Base-by-base conservation (phyloP, 2,888 invertebrate species). In the Disparrhopalites patrizii region DNA sequence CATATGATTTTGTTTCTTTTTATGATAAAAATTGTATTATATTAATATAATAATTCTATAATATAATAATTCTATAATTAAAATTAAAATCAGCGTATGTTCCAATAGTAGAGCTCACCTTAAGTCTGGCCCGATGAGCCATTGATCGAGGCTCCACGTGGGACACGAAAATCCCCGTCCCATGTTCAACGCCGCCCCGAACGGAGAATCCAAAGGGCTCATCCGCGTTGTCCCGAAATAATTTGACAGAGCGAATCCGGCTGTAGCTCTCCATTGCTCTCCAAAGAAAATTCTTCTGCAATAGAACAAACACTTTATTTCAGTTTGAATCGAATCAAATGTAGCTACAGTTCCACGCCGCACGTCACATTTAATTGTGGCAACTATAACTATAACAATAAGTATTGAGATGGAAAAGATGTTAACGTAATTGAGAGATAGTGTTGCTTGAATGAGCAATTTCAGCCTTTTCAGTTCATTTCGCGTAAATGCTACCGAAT, bases 91-190 rank as follows among this genome's bases (percentile, higher is more conserved):
- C n/a, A n/a, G n/a, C n/a, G n/a, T n/a, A n/a, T n/a, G n/a, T n/a
- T n/a, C n/a, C n/a, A n/a, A 36, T 36, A 15, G 15, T 36, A 36
- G 36, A 47, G 69, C 82, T 83, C 81, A 93, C 94, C 85, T 87
- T 87, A 58, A 96, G 81, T 70, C 94, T 95, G 79, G 91, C 90
- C 57, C 86, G 82, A 76, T 91, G 87, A 0, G 95, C 94, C 79
- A 93, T 92, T 1, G 93, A 91, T 65, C 89, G 90, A 33, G 87
- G 85, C 73, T 92, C 91, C 8, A 96, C 89, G 77, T 88, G 87
- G 25, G 93, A 92, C 67, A 96, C 87, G 81, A 92, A 95, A 81
- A 95, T 90, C 31, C 96, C 96, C 0, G 93, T 91, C 27, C 91
- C 89, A 78, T 93, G 91, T 78, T 96, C 96, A 71, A 87, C 84